Percentiles rank a stretch among this genome's conserved stretches.
These are phyloP conservation scores for Hippolais icterina DNA, from an alignment of 2,113 vertebrate genomes.

Conservation along the genomic window DNA sequence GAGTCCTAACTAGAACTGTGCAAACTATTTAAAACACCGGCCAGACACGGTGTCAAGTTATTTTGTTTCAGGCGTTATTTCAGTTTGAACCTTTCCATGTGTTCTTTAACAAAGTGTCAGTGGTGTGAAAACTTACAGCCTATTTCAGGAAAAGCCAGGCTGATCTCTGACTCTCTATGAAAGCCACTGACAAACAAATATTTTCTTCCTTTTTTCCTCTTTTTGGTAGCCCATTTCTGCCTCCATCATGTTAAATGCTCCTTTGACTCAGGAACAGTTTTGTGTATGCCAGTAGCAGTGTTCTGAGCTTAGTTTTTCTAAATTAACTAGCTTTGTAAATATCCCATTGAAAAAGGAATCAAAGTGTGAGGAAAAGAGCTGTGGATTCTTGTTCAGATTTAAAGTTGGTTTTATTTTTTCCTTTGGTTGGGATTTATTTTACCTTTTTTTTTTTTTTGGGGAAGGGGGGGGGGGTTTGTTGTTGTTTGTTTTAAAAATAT, in stretches of 20 bases:
- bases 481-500: neutral
- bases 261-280: neutral
- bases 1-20: neutral
- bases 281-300: neutral
- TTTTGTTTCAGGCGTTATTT: neutral
- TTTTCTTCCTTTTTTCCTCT: neutral
- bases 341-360: neutral
- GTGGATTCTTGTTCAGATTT: accelerated
- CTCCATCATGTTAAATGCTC: accelerated
- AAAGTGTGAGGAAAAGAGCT: neutral
- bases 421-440: neutral
- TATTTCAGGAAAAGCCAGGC: slow-evolving; percentile 21
- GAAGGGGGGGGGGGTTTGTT: accelerated
- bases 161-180: neutral
- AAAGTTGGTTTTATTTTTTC: neutral
- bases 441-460: neutral
- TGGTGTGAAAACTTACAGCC: neutral
- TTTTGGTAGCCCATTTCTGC: neutral
- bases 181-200: neutral
- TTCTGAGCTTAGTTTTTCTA: neutral
- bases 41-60: neutral
- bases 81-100: neutral
- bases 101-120: neutral
- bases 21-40: neutral
- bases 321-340: neutral